phyloP scores from a whole-genome alignment of 37 sponge, comb jelly and placozoan species.

The Axinella damicornis region DNA sequence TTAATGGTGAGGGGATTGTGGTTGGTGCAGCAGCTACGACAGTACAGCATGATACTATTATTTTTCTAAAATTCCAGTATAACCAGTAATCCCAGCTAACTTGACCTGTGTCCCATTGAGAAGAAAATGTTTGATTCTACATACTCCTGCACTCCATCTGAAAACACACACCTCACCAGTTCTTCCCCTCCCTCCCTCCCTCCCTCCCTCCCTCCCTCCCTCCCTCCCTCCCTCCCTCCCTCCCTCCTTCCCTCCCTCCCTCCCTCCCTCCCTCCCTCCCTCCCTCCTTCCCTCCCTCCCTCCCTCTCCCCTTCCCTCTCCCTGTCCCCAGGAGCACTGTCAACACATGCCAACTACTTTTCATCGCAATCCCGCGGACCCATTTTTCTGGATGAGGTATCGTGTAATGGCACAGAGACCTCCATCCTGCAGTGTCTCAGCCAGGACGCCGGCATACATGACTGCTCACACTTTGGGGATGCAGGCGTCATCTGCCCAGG shows the following conservation, averaged over 20 bases:
- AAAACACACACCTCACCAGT: neutral
- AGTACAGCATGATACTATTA: too few relatives aligned
- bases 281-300: neutral
- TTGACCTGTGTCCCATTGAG: too few relatives aligned
- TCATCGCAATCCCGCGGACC: neutral
- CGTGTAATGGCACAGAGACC: conserved; percentile 27
- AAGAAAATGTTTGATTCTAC: too few relatives aligned
- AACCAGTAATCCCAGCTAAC: too few relatives aligned
- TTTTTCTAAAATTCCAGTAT: too few relatives aligned
- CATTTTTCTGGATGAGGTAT: conserved; percentile 23
- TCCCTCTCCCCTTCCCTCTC: too few relatives aligned
- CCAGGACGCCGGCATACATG: conserved; percentile 11
- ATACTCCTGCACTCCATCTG: too few relatives aligned
- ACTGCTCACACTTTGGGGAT: conserved; percentile 26
- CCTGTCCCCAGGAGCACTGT: neutral
- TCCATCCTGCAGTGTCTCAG: conserved; percentile 29
- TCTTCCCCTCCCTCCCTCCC: neutral
- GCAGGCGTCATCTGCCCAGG: conserved; percentile 44
- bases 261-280: neutral
- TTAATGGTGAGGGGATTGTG: too few relatives aligned
- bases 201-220: neutral
- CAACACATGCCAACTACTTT: neutral
- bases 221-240: neutral
- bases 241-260: neutral
- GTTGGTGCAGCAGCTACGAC: too few relatives aligned